phyloP scores from a whole-genome alignment of 1,140 invertebrate genomes.

The Liolophura sinensis region DNA sequence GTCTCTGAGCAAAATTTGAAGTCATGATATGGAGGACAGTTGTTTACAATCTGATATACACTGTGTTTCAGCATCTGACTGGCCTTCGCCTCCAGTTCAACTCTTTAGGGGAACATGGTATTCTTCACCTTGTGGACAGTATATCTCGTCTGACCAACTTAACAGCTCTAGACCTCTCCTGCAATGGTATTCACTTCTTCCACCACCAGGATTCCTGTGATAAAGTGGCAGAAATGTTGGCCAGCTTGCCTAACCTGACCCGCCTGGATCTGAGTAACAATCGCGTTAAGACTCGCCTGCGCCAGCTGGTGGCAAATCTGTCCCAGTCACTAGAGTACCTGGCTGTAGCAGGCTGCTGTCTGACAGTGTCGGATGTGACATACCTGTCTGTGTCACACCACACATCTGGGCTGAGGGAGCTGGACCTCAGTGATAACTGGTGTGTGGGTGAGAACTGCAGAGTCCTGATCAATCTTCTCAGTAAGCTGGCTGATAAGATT shows the following conservation, averaged over 20 bases:
- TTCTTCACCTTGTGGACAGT: conserved; percentile 31
- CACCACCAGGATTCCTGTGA: conserved; percentile 22
- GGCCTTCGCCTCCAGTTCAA: conserved; percentile 46
- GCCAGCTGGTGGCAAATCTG: conserved; percentile 25
- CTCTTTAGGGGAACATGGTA: conserved; percentile 31
- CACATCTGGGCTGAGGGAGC: conserved; percentile 23
- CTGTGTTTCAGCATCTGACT: conserved; percentile 36
- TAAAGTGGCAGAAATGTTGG: conserved; percentile 22
- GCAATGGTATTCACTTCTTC: conserved; percentile 39
- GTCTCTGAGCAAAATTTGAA: no score
- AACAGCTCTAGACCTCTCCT: conserved; percentile 43
- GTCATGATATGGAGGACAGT: not conserved
- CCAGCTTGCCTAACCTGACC: conserved; percentile 25
- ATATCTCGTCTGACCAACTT: conserved; percentile 32
- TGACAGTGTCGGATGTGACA: conserved; percentile 32
- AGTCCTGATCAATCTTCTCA: conserved; percentile 22
- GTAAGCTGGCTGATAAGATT: conserved; percentile 6
- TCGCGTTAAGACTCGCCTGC: conserved; percentile 32
- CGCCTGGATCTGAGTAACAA: conserved; percentile 48
- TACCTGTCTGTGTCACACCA: conserved; percentile 33
- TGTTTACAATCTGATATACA: conserved; percentile 2
- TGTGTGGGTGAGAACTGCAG: conserved; percentile 18
- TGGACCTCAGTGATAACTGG: conserved; percentile 45
- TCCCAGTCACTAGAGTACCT: conserved; percentile 33
- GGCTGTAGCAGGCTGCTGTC: conserved; percentile 34